Evolutionary conservation across 2,113 vertebrate species (phyloP).

Genomic region (Corythoichthys intestinalis): DNA sequence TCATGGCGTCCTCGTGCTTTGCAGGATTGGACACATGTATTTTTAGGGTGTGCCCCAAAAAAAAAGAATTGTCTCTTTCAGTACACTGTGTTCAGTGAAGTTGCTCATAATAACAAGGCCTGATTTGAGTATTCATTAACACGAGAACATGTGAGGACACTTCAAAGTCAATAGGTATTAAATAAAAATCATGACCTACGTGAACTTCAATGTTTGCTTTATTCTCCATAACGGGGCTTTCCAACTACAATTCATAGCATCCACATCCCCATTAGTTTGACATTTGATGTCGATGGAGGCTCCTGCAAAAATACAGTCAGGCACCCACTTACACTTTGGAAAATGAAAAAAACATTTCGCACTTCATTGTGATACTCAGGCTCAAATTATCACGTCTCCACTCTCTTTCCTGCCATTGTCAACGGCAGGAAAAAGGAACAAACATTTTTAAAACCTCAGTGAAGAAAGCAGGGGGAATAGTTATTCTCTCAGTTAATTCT

Average conservation of each 20-base stretch:
- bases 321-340: not conserved
- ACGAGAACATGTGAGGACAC: conserved; percentile 1
- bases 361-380: conserved; percentile 4
- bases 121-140: not conserved
- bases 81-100: conserved; percentile 2
- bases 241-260: conserved; percentile 89
- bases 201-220: conserved; percentile 63
- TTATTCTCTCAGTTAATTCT: no score
- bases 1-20: conserved; percentile 9
- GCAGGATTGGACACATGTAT: not conserved
- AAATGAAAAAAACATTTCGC: conserved; percentile 1
- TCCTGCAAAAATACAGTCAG: conserved; percentile 43
- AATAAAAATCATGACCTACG: conserved; percentile 38
- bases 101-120: not conserved
- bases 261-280: conserved; percentile 79
- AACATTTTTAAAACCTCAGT: conserved; percentile 3
- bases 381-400: not conserved
- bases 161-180: not conserved
- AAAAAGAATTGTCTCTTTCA: not conserved
- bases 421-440: not conserved
- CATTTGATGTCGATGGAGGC: conserved; percentile 77
- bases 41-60: conserved; percentile 10
- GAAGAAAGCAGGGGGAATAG: not conserved
- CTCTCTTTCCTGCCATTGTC: conserved; percentile 39
- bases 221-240: conserved; percentile 56